Conservation (phyloP, 1,140 invertebrate genomes). For the Pseudoatta argentina region DNA sequence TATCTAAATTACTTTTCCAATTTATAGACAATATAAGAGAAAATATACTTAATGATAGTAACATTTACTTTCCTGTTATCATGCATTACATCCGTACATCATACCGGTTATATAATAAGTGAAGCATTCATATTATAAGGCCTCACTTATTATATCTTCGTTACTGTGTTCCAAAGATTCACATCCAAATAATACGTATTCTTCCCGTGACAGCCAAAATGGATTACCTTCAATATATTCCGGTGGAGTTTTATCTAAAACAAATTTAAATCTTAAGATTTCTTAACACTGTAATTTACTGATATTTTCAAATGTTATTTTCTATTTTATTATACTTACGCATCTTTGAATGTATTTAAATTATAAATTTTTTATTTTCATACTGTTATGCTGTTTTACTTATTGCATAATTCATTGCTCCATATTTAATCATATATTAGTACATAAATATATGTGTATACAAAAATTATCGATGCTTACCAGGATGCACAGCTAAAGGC, state of each 20-base stretch:
- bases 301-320: background rate
- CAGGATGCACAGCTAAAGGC: constrained; percentile 85
- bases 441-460: background rate
- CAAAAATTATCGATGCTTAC: constrained; percentile 70
- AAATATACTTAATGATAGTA: constrained; percentile 81
- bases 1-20: constrained; percentile 63
- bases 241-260: constrained; percentile 84
- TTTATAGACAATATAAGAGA: constrained; percentile 82
- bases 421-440: constrained; percentile 9
- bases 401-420: background rate
- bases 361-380: background rate
- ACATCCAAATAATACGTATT: constrained; percentile 86
- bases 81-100: constrained; percentile 67
- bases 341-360: constrained; percentile 11
- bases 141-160: constrained; percentile 59
- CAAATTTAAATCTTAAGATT: constrained; percentile 7
- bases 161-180: constrained; percentile 83
- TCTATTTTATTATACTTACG: background rate
- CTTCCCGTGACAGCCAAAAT: constrained; percentile 86
- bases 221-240: constrained; percentile 84
- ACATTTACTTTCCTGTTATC: constrained; percentile 79
- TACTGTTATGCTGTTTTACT: background rate
- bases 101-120: constrained; percentile 66
- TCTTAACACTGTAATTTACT: constrained; percentile 31
- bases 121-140: constrained; percentile 65